Evolutionary conservation across 2,888 invertebrate species (phyloP), one percentile per base, ranked within the genome.

Genomic region (Patella depressa): DNA sequence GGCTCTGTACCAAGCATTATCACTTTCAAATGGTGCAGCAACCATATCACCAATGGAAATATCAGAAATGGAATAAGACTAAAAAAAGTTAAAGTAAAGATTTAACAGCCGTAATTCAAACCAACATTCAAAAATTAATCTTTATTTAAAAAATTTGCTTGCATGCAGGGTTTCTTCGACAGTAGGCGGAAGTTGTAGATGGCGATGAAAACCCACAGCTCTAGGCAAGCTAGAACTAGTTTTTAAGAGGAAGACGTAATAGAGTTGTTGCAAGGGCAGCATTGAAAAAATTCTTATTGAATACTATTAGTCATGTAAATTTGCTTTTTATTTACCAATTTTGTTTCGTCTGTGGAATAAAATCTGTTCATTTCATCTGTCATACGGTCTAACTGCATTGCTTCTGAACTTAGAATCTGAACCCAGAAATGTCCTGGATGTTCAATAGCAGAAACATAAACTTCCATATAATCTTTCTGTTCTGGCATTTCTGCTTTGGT

Each of bases 361-460:
- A 95, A 96, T 5, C 94, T 94, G 0, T 96, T 96, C 97, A 98
- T 97, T 79, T 95, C 93, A 9, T 94, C 93, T 7, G 96, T 95
- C 55, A 98, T 92, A 73, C 95, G 94, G 90, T 97, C 96, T 19
- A 98, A 92, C 89, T 95, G 94, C 11, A 94, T 93, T 1, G 95
- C 95, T 85, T 94, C 94, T 0, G 95, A 94, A 0, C 96, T 95
- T 34, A 92, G 86, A 12, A 92, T 94, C 93, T 97, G 97, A 14
- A 97, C 94, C 96, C 97, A 98, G 92, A 98, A 97, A 81, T 93
- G 93, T 19, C 93, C 93, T 0, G 97, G 97, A 53, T 94, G 95
- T 17, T 95, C 95, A 81, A 96, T 94, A 0, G 97, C 96, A 0
- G 96, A 96, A 4, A 97, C 95, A 92, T 95, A 97, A 19, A 97